Evolutionary conservation across 1,140 invertebrate species (phyloP), one percentile per base, ranked within the genome.

Genomic region (Scylla paramamosain): DNA sequence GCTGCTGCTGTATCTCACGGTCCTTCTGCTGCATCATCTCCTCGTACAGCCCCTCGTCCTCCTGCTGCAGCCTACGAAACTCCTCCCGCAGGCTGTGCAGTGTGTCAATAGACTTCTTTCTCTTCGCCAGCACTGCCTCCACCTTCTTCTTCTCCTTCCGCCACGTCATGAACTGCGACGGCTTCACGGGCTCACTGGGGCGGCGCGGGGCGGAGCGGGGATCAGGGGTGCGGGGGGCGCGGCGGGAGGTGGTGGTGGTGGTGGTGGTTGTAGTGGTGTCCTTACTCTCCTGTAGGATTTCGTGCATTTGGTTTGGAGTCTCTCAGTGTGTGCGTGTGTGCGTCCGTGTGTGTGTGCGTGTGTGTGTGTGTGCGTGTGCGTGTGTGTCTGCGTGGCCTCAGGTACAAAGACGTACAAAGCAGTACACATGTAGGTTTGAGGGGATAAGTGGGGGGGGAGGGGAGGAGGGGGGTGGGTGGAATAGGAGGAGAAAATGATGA

Each of bases 131-230:
- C 20, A 77, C 67, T 1, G 20, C 67, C 67, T 77, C 67, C 20
- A 77, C 32, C 48, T 95, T 91, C 46, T 29, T 48, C 91, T 95
- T 86, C 31, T 39, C n/a, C 28, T 95, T 91, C 31, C 31, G 29
- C 91, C 94, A 95, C 0, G 87, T 82, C 10, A 95, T 29, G 45
- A 95, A 92, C 94, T 95, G 91, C 31, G 94, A 77, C 2, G 94
- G 94, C 31, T 92, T 95, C 88, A 95, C 87, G 59, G 52, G 94
- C 6, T 82, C 90, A 28, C 32, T 59, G n/a, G 67, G 67, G 6
- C 20, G 67, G 20, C n/a, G 8, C 67, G 67, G 25, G 67, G 67
- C 20, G 20, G 67, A 7, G 25, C 20, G 12, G 67, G 67, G 67
- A 20, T n/a, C 20, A 0, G 52, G 52, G 12, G 52, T 12, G 12